Evolutionary conservation across 2,113 vertebrate genomes (phyloP), one percentile per base, ranked within the genome.

Genomic region (Anthoscopus minutus): DNA sequence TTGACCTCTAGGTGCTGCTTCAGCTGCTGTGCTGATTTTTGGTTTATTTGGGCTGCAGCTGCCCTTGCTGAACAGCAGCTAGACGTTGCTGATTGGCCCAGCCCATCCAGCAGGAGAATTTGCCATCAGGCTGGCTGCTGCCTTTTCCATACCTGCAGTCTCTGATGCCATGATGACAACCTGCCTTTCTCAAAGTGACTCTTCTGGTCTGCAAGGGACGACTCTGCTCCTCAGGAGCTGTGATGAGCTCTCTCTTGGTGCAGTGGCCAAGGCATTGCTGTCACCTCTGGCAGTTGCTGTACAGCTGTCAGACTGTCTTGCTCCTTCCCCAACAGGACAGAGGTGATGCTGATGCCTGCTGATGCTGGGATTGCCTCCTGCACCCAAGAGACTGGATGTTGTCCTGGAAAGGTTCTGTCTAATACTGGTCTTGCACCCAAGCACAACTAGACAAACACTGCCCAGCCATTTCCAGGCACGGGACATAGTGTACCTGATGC

Each of bases 81-180:
- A 60, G 64, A 38, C n/a, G 28, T 82, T 48, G 15, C 81, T 51
- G 88, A 42, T 42, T 60, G 48, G 51, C 65, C 33, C 53, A 58
- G 13, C 40, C 85, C 0, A 0, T 38, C 0, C 1, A 57, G 61
- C 1, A 2, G 37, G 30, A 69, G 24, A 23, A 51, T 86, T 74
- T 93, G n/a, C 42, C 54, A 6, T 28, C 38, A 65, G 48, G 45
- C 44, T 0, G 1, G 42, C 53, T 66, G 45, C 44, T 87, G 90
- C 48, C 58, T 92, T 38, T 83, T 44, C 35, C 6, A 16, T 64
- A 72, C 44, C 51, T 92, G 64, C 70, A 92, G 78, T 56, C 56
- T 81, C 57, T 45, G 38, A 69, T 82, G 54, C 47, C 72, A 14
- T 1, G 2, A 33, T 87, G 91, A 83, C 6, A 15, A 73, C 77